Conservation (phyloP, 2,113 vertebrate species). For the Camelus dromedarius region DNA sequence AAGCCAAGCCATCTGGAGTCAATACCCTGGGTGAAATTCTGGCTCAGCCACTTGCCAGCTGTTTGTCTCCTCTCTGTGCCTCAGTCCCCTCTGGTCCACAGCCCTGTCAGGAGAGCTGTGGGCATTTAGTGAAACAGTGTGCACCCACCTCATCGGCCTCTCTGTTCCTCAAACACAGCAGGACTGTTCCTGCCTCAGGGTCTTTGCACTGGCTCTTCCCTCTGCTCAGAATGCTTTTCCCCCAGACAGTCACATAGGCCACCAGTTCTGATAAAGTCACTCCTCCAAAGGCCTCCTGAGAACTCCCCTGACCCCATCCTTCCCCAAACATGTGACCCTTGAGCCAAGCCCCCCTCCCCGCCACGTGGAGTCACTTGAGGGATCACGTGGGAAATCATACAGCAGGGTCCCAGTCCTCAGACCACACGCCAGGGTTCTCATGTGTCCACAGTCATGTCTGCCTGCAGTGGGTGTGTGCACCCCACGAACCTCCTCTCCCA, state of each 20-base stretch:
- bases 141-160: not conserved
- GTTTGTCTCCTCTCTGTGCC: not conserved
- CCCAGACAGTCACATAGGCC: accelerated
- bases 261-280: not conserved
- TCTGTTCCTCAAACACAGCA: not conserved
- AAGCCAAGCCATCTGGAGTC: not conserved
- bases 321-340: not conserved
- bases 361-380: not conserved
- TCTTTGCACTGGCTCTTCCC: not conserved
- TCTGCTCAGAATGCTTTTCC: not conserved
- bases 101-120: not conserved
- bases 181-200: not conserved
- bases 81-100: not conserved
- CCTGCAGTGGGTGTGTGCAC: not conserved
- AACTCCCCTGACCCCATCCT: not conserved
- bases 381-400: not conserved
- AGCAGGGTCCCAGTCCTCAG: not conserved
- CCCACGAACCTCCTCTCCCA: not conserved
- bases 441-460: not conserved
- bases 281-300: not conserved
- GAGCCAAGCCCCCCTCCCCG: not conserved
- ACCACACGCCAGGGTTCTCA: not conserved
- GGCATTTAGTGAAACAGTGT: not conserved
- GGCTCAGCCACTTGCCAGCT: not conserved
- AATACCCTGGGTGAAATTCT: not conserved